Percentiles rank a stretch among this genome's conserved stretches.
These are phyloP conservation scores for Laothoe populi DNA, from an alignment of 2,888 invertebrate genomes.

Conservation along the genomic window DNA sequence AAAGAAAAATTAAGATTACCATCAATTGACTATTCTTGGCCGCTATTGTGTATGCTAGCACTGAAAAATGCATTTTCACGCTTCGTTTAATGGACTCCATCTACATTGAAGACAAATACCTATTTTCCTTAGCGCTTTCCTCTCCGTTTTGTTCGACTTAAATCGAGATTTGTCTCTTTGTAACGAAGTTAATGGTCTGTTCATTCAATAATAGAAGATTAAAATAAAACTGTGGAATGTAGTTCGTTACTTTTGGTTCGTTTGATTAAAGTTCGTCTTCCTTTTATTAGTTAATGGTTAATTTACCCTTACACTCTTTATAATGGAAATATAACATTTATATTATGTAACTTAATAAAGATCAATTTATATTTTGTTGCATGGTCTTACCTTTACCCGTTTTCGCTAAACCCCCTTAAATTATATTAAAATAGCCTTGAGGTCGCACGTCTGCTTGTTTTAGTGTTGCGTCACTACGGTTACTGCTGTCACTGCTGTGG, in stretches of 20 bases:
- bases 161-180: constrained; percentile 4
- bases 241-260: neutral
- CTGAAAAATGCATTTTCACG: neutral
- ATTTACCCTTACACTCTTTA: neutral
- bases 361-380: no score
- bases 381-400: no score
- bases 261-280: neutral
- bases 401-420: no score
- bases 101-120: neutral
- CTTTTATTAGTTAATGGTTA: no score
- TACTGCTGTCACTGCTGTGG: no score
- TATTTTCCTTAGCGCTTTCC: neutral
- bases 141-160: neutral
- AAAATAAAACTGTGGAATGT: neutral
- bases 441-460: no score
- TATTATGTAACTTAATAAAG: no score
- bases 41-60: neutral
- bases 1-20: neutral
- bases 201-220: constrained; percentile 2
- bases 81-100: neutral
- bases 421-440: no score
- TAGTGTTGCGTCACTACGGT: no score
- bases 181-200: neutral
- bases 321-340: no score
- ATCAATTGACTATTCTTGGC: neutral